phyloP scores from a whole-genome alignment of 2,113 vertebrate genomes.

The Cochlearius cochlearius region DNA sequence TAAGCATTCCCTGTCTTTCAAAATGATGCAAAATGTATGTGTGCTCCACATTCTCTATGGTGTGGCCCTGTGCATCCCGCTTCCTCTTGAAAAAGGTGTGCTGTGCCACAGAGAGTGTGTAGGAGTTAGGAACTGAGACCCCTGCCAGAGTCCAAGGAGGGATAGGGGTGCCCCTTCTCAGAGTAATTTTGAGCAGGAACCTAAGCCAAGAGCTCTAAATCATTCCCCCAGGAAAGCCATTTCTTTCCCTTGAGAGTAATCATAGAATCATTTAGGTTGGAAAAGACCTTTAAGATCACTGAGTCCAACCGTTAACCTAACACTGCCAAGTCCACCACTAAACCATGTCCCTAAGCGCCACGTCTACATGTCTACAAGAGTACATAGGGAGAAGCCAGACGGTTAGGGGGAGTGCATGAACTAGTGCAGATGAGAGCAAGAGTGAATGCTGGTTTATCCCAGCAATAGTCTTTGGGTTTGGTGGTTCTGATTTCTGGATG shows the following conservation, averaged over 20 bases:
- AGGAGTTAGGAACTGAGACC: neutral
- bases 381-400: neutral
- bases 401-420: neutral
- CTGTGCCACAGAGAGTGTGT: neutral
- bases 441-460: neutral
- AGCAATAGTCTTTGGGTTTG: neutral
- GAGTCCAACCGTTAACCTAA: too few species aligned
- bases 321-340: too few species aligned
- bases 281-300: too few species aligned
- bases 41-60: too few species aligned
- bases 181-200: neutral
- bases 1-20: neutral
- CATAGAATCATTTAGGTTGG: too few species aligned
- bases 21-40: neutral
- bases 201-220: neutral
- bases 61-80: accelerated
- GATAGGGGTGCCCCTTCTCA: neutral
- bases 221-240: neutral
- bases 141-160: neutral
- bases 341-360: too few species aligned
- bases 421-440: neutral
- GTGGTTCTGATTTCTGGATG: neutral
- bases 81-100: neutral
- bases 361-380: neutral
- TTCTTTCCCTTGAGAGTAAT: neutral